phyloP scores from a whole-genome alignment of 2,888 invertebrate genomes.

The Adelphocoris suturalis region DNA sequence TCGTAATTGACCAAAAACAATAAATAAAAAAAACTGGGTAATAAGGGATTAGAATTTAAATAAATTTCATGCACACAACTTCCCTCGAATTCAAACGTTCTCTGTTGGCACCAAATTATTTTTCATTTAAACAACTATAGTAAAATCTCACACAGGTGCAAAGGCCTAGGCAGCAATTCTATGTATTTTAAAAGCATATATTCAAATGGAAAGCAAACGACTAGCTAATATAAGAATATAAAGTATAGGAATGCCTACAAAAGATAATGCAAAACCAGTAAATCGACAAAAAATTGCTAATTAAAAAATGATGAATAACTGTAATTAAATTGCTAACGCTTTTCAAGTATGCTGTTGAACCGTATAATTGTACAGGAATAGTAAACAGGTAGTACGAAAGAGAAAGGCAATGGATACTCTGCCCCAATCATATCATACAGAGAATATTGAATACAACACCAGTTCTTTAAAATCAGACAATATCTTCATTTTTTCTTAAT shows the following conservation, averaged over 20 bases:
- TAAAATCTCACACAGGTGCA: conserved; percentile 3
- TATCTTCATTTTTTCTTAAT: no score
- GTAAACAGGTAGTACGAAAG: no score
- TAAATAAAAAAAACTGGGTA: not conserved
- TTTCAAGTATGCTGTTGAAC: no score
- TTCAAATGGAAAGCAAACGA: conserved; percentile 8
- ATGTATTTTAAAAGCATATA: not conserved
- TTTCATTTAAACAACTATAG: not conserved
- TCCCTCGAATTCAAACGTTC: not conserved
- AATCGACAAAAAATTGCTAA: not conserved
- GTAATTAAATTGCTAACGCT: no score
- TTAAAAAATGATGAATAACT: no score
- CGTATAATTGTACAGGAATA: no score
- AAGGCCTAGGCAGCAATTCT: not conserved
- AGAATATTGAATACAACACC: no score
- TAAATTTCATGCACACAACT: conserved; percentile 2
- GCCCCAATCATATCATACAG: no score
- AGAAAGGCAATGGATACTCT: no score
- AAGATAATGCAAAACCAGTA: not conserved
- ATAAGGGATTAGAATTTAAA: not conserved
- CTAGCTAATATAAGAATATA: not conserved
- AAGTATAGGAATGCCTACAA: not conserved
- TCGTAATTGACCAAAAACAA: conserved; percentile 66
- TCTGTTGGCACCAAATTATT: not conserved
- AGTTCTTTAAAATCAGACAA: no score